Percentiles rank a stretch among this genome's conserved stretches.
Evolutionary conservation across 2,888 invertebrate genomes (phyloP).

Genomic region (Lycaena phlaeas): DNA sequence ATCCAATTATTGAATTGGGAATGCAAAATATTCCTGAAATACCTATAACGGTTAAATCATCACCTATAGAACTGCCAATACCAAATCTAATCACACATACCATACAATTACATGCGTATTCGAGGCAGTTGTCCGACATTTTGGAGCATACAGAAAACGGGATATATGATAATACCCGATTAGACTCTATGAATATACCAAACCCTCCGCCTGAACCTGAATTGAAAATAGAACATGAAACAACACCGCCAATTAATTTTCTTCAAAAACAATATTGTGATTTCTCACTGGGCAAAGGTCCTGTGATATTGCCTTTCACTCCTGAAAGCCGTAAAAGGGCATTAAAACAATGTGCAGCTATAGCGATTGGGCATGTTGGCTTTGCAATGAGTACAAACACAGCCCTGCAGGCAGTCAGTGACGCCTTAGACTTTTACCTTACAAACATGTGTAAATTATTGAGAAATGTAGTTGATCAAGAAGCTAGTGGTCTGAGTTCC

Average conservation of each 20-base stretch:
- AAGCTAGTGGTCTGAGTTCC: constrained; percentile 50
- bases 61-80: constrained; percentile 56
- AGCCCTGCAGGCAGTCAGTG: constrained; percentile 48
- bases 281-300: constrained; percentile 57
- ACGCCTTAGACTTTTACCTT: constrained; percentile 52
- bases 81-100: constrained; percentile 62
- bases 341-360: constrained; percentile 55
- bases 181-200: constrained; percentile 47
- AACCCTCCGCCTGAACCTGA: constrained; percentile 43
- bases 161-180: constrained; percentile 40
- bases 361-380: constrained; percentile 57
- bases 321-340: constrained; percentile 60
- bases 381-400: constrained; percentile 50
- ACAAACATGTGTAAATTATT: constrained; percentile 58
- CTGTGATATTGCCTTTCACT: constrained; percentile 54
- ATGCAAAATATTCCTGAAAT: constrained; percentile 68
- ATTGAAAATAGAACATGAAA: constrained; percentile 42
- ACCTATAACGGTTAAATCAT: constrained; percentile 57
- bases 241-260: constrained; percentile 49
- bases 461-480: constrained; percentile 50
- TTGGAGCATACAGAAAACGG: constrained; percentile 49
- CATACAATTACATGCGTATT: constrained; percentile 52
- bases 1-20: constrained; percentile 63
- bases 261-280: constrained; percentile 56
- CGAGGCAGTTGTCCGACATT: constrained; percentile 44